phyloP scores from a whole-genome alignment of 2,113 vertebrate species.

The Alaudala cheleensis region DNA sequence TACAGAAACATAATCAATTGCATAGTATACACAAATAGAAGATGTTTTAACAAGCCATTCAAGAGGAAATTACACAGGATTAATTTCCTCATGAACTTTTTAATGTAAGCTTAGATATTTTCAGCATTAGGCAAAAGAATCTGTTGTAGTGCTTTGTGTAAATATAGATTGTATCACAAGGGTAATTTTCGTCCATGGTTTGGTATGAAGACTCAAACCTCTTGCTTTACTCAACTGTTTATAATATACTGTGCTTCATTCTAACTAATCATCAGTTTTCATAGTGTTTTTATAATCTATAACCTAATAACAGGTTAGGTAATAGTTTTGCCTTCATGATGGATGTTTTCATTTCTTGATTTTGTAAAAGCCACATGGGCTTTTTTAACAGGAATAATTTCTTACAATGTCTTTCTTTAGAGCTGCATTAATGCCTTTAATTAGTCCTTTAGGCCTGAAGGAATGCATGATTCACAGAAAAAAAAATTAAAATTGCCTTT shows the following conservation, averaged over 20 bases:
- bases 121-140: not conserved
- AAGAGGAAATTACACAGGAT: not conserved
- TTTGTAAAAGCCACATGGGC: not conserved
- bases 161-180: not conserved
- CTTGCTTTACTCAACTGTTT: not conserved
- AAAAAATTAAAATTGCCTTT: not conserved
- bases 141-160: not conserved
- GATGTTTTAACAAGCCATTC: not conserved
- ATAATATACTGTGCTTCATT: not conserved
- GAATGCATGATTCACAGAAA: not conserved
- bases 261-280: not conserved
- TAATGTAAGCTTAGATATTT: not conserved
- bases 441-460: not conserved
- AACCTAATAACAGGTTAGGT: not conserved
- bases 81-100: not conserved
- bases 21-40: not conserved
- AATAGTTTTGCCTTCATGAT: not conserved
- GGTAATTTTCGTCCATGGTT: not conserved
- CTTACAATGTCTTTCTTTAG: not conserved
- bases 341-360: not conserved
- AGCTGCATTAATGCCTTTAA: not conserved
- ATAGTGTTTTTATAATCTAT: not conserved
- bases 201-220: not conserved
- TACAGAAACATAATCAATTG: not conserved
- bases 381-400: not conserved